Percentiles rank a stretch among this genome's conserved stretches.
phyloP scores from a whole-genome alignment of 2,888 invertebrate genomes.

The Ellobium chinense region DNA sequence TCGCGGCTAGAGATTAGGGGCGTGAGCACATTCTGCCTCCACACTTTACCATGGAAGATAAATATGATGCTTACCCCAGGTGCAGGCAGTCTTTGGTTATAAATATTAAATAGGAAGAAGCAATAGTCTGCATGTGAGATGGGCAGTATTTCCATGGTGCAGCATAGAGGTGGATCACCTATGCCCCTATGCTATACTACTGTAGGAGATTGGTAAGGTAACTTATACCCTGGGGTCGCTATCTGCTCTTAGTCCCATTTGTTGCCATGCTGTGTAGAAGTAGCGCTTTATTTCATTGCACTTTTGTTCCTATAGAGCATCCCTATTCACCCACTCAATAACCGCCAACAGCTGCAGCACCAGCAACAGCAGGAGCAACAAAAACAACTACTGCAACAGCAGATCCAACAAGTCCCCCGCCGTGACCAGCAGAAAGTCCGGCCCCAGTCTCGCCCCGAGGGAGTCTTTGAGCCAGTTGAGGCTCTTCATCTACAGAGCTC shows the following conservation, averaged over 20 bases:
- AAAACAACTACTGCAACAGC: slow-evolving; percentile 35
- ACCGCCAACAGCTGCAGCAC: slow-evolving; percentile 10
- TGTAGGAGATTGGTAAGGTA: too few relatives aligned
- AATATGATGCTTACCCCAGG: too few relatives aligned
- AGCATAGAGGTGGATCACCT: too few relatives aligned
- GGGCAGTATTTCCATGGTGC: too few relatives aligned
- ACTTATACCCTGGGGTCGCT: too few relatives aligned
- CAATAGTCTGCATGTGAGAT: too few relatives aligned
- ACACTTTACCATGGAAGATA: too few relatives aligned
- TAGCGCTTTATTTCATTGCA: neutral
- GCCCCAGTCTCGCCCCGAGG: slow-evolving; percentile 48
- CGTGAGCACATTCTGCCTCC: too few relatives aligned
- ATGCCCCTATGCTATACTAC: too few relatives aligned
- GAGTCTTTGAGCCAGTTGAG: slow-evolving; percentile 60
- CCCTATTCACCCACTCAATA: slow-evolving; percentile 25
- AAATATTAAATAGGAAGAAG: too few relatives aligned
- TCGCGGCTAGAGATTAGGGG: too few relatives aligned
- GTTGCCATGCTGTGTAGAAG: neutral
- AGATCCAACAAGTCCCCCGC: slow-evolving; percentile 40
- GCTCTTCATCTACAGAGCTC: slow-evolving; percentile 50
- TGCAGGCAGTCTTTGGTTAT: too few relatives aligned
- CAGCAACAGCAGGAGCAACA: slow-evolving; percentile 22
- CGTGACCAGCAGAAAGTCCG: slow-evolving; percentile 45
- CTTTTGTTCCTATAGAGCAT: slow-evolving; percentile 9
- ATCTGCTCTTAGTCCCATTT: neutral